These are phyloP conservation scores for Procambarus clarkii DNA, from an alignment of 1,140 invertebrate species.

Conservation along the genomic window DNA sequence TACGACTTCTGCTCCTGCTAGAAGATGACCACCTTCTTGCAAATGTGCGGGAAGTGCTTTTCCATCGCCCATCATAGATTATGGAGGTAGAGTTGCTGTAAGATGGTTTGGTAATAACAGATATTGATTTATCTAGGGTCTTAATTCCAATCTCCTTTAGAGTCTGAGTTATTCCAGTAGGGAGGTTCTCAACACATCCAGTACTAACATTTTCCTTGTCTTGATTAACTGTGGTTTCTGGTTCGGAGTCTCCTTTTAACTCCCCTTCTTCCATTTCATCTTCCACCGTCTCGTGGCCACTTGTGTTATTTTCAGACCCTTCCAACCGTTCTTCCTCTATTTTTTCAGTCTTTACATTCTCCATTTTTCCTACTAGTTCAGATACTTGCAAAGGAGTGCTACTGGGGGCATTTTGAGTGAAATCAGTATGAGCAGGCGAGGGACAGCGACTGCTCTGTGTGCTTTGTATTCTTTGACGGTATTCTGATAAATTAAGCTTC, in stretches of 20 bases:
- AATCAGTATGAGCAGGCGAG: slow-evolving; percentile 64
- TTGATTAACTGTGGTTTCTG: neutral
- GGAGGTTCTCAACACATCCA: neutral
- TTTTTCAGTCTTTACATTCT: neutral
- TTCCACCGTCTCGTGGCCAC: neutral
- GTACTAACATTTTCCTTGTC: neutral
- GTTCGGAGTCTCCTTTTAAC: slow-evolving; percentile 57
- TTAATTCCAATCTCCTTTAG: neutral
- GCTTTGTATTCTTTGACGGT: slow-evolving; percentile 75
- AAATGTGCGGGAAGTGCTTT: slow-evolving; percentile 12
- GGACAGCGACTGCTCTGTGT: slow-evolving; percentile 66
- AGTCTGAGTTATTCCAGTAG: neutral
- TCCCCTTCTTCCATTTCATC: slow-evolving; percentile 68
- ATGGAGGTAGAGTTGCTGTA: neutral
- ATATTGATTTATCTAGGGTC: neutral
- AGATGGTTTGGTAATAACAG: neutral
- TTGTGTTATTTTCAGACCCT: neutral
- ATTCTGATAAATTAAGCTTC: slow-evolving; percentile 78
- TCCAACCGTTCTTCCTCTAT: neutral
- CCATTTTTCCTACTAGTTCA: slow-evolving; percentile 35
- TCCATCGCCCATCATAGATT: slow-evolving; percentile 16
- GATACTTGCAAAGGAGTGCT: slow-evolving; percentile 16
- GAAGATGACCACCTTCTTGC: slow-evolving; percentile 64
- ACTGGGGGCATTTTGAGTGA: neutral
- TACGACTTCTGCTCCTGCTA: slow-evolving; percentile 72